Base-by-base conservation (phyloP, 2,888 invertebrate species). In the Zelleria hepariella region DNA sequence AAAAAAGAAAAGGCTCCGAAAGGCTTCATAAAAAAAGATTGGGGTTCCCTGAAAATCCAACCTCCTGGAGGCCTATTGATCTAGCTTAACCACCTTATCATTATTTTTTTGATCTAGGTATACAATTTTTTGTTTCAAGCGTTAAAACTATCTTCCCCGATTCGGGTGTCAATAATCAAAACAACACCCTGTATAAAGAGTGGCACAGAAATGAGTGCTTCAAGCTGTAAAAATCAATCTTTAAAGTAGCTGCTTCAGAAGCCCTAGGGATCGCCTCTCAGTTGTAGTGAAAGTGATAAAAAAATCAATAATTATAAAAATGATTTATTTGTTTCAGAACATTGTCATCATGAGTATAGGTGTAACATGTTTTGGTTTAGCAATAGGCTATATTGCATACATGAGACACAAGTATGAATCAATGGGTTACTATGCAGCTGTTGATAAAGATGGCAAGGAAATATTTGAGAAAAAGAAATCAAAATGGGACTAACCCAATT, bases 331-430 rank as follows among this genome's bases (percentile, higher is more conserved):
- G 48, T 91, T 92, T 65, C 89, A 96, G 97, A 97, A 97, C 83
- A 93, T 93, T 68, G 90, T 93, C 2, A 92, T 96, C 64, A 97
- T 97, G 97, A 92, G 91, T 32, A 71, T 96, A 63, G 97, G 97
- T 54, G 72, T 94, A n/a, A 80, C 92, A 56, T 94, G 94, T 58
- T 92, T 97, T 71, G 87, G 93, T 15, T 84, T 93, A 18, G 94
- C 95, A 66, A 79, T 94, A 59, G 94, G 94, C 10, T 97, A 97
- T 74, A 92, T 98, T 62, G 90, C 93, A 3, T 97, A 97, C 72
- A 96, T 97, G 95, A 91, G 95, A 65, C 89, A 91, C 58, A 94
- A 94, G 77, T 95, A 95, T 75, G 94, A 95, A 80, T 90, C 90
- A 25, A 90, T 94, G 82, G 94, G 95, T 51, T 95, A 94, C 74